Evolutionary conservation across 2,797 vertebrate genomes (phyloP), one percentile per base, ranked within the genome.

Genomic region (Coilia nasus): DNA sequence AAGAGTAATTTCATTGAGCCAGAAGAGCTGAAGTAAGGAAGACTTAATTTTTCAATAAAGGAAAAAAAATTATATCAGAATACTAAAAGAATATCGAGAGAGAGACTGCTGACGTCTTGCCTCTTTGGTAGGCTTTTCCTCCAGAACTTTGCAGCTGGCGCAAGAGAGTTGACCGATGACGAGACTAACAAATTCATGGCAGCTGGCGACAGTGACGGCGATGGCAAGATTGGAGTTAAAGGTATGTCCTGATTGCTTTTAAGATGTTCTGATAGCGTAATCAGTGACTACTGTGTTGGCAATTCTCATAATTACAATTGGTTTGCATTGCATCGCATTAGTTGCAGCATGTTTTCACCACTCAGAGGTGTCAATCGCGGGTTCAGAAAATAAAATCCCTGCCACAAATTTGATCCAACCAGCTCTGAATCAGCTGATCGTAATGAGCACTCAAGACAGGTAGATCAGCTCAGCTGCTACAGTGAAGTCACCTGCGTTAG

Each of bases 1-100:
- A 93, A 93, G 89, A 96, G 96, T 71, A 94, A 94, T 46, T 97
- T 93, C 93, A 96, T 96, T 71, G 96, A 97, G 94, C 96, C 96
- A 91, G 96, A 96, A 0, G 96, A 97, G 88, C 95, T 96, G 75
- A 94, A 95, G 96, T 97, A 94, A 95, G 94, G 85, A 6, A 31
- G 62, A n/a, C n/a, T 25, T 23, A 25, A 1, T 54, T 54, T 47
- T 25, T 2, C 25, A 54, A 81, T 9, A n/a, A 47, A 44, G 35
- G 21, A 50, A 46, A 35, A 47, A 71, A 12, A 31, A 28, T 1
- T 35, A 2, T 78, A 83, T 3, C 25, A 35, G 35, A 14, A 54
- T 54, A 54, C 28, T 9, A 41, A 25, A 71, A 47, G 14, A 0
- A 41, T 35, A 31, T 28, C 11, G 14, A 17, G 21, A 50, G 21